phyloP scores from a whole-genome alignment of 1,140 invertebrate species.

The Cyphomyrmex costatus region DNA sequence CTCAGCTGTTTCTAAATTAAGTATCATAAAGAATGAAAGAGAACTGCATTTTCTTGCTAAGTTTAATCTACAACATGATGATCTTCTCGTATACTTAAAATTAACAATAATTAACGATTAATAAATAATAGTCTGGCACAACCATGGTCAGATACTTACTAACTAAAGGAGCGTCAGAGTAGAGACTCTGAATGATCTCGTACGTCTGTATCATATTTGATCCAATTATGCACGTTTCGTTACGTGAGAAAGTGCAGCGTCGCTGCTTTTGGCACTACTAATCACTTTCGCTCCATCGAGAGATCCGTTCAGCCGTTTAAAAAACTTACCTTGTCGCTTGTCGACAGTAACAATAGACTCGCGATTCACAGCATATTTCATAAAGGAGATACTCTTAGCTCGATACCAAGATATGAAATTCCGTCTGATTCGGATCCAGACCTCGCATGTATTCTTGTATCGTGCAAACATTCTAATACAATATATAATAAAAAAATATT shows the following conservation, averaged over 20 bases:
- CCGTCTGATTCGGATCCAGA: not conserved
- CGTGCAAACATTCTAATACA: not conserved
- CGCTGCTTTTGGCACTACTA: conserved; percentile 52
- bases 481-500: not conserved
- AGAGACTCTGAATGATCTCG: conserved; percentile 17
- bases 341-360: not conserved
- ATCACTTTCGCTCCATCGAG: conserved; percentile 35
- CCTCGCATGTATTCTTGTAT: not conserved
- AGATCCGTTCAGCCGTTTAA: not conserved
- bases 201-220: not conserved
- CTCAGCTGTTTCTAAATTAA: conserved; percentile 13
- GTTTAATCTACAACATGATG: not conserved
- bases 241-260: not conserved
- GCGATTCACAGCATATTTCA: conserved; percentile 26
- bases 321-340: conserved; percentile 44
- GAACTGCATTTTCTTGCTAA: conserved; percentile 5
- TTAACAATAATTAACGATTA: conserved; percentile 61
- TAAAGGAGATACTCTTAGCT: conserved; percentile 24
- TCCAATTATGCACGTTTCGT: conserved; percentile 11
- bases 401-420: conserved; percentile 6
- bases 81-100: not conserved
- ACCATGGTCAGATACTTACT: conserved; percentile 74
- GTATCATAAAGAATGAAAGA: conserved; percentile 9
- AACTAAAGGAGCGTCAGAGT: conserved; percentile 43
- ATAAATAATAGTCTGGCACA: conserved; percentile 77